phyloP scores from a whole-genome alignment of 2,797 vertebrate species.

The Thaleichthys pacificus region DNA sequence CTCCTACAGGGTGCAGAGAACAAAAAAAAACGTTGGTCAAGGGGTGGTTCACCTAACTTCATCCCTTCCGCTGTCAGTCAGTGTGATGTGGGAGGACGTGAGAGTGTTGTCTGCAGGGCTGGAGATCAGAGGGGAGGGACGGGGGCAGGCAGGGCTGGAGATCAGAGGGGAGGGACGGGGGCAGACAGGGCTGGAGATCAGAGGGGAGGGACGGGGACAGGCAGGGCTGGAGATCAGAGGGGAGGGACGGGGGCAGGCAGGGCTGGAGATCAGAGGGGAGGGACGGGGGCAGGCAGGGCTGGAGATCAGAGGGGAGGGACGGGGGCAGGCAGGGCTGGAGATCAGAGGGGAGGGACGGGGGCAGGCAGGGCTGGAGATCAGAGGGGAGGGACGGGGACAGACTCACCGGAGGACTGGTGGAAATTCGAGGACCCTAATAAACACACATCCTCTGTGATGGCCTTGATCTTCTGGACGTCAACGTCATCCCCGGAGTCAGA shows the following conservation, averaged over 20 bases:
- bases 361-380: neutral
- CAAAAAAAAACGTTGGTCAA: neutral
- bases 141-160: no score
- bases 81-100: neutral
- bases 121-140: neutral
- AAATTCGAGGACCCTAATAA: slow-evolving; percentile 78
- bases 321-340: neutral
- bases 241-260: neutral
- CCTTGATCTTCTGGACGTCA: slow-evolving; percentile 91
- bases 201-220: neutral
- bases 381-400: neutral
- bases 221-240: no score
- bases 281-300: no score
- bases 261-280: neutral
- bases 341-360: neutral
- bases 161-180: neutral
- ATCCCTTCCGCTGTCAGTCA: neutral
- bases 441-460: slow-evolving; percentile 84
- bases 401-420: slow-evolving; percentile 90
- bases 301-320: neutral
- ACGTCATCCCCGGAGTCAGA: slow-evolving; percentile 79
- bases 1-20: slow-evolving; percentile 68
- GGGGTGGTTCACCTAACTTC: neutral
- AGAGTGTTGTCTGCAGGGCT: neutral
- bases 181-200: no score